Base-by-base conservation (phyloP, 2,797 vertebrate genomes). In the Alfaro cultratus region DNA sequence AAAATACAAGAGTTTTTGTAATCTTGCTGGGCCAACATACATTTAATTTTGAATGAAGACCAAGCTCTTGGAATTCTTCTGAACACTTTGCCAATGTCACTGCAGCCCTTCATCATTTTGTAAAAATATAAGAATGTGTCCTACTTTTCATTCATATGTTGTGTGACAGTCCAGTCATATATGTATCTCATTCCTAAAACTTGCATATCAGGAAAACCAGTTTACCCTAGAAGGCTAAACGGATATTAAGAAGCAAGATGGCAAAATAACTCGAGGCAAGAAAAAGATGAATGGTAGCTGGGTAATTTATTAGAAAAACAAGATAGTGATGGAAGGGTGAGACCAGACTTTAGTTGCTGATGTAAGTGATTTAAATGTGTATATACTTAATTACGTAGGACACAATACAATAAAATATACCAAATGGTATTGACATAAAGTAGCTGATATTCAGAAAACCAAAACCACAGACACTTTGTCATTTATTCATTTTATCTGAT, bases 341-440 rank as follows among this genome's bases (percentile, higher is more conserved):
- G 39, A 87, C 62, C 67, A 81, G 73, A 78, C 77, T 84, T 41
- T 80, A 73, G 57, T 34, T 83, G 73, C 75, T 80, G 80, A 87
- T 82, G 47, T 85, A 86, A 91, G 79, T 85, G 80, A 76, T 85
- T 81, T 87, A 88, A 86, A 88, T 34, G 57, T 70, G n/a, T 46
- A 31, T 86, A 77, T 76, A 84, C 93, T 94, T 86, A 83, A 92
- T 93, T 51, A 51, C 0, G 6, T 23, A 51, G 49, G 49, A 51
- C 6, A 51, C 7, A 51, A 51, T 51, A 51, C 18, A 51, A 51
- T 51, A 51, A 51, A 26, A 51, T 51, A 23, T 51, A 51, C 3
- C 8, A 51, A 23, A 51, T 23, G 3, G 8, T 51, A 5, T 51
- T 51, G 21, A 41, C 39, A 72, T 11, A 16, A 53, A 26, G 39